Percentiles rank a stretch among this genome's conserved stretches.
Evolutionary conservation across 1,140 invertebrate genomes (phyloP).

Genomic region (Leptinotarsa undecemlineata): DNA sequence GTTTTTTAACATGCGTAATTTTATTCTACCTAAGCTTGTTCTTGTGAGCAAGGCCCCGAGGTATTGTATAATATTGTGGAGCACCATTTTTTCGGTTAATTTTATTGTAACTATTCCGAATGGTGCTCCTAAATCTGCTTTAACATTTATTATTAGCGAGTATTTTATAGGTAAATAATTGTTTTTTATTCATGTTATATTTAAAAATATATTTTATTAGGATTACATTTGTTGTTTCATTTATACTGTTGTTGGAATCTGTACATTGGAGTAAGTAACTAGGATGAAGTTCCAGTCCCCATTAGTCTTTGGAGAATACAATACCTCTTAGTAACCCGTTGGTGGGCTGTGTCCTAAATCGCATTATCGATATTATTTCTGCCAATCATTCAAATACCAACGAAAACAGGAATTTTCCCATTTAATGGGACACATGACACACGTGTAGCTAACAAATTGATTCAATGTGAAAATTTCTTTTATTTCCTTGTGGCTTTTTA

Average conservation of each 20-base stretch:
- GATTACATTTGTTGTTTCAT: constrained; percentile 19
- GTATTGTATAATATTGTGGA: constrained; percentile 26
- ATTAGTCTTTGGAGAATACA: too few species aligned
- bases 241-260: not conserved
- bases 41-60: constrained; percentile 28
- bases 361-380: too few species aligned
- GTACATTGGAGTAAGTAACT: too few species aligned
- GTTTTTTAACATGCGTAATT: constrained; percentile 36
- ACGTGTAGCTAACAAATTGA: too few species aligned
- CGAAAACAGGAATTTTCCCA: too few species aligned
- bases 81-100: constrained; percentile 38
- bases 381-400: too few species aligned
- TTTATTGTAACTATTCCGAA: constrained; percentile 36
- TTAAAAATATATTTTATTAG: constrained; percentile 48
- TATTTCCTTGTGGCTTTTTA: too few species aligned
- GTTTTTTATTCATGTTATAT: constrained; percentile 47
- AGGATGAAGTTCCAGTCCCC: too few species aligned
- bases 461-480: too few species aligned
- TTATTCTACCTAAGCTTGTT: constrained; percentile 38
- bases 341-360: too few species aligned
- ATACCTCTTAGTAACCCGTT: too few species aligned
- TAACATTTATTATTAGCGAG: constrained; percentile 31
- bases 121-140: constrained; percentile 32
- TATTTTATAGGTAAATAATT: constrained; percentile 36
- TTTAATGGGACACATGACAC: too few species aligned